A percentile compares a stretch with the other conserved stretches of the same genome.
Conservation (phyloP, 2,888 invertebrate genomes). For the Phaedon cochleariae region DNA sequence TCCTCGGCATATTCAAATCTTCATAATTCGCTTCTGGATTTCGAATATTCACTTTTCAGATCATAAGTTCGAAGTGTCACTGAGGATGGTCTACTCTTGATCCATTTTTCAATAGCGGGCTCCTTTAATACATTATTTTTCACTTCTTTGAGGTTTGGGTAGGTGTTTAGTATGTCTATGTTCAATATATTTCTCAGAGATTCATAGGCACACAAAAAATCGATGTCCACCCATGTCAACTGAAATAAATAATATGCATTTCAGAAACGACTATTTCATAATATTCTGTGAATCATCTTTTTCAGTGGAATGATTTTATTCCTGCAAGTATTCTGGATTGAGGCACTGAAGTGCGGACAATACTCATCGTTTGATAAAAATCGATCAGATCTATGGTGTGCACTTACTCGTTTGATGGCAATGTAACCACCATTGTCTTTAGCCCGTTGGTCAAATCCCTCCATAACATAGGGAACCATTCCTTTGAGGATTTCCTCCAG, state of each 20-base stretch:
- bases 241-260: background rate
- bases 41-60: background rate
- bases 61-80: background rate
- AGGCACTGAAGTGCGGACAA: too few species aligned
- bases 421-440: constrained; percentile 3
- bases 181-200: constrained; percentile 1
- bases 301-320: too few species aligned
- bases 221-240: constrained; percentile 9
- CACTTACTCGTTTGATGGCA: constrained; percentile 4
- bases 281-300: too few species aligned
- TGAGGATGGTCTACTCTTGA: constrained; percentile 3
- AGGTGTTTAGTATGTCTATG: background rate
- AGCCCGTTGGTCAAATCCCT: background rate
- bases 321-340: too few species aligned
- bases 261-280: too few species aligned
- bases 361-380: too few species aligned
- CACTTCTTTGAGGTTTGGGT: background rate
- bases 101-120: background rate
- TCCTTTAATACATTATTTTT: background rate
- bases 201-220: constrained; percentile 6
- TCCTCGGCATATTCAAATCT: too few species aligned
- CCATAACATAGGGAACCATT: background rate
- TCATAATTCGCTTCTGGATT: background rate
- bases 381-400: too few species aligned
- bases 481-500: background rate